A percentile compares a stretch with the other conserved stretches of the same genome.
These are phyloP conservation scores for Geotrupes spiniger DNA, from an alignment of 2,888 invertebrate genomes.

Conservation along the genomic window DNA sequence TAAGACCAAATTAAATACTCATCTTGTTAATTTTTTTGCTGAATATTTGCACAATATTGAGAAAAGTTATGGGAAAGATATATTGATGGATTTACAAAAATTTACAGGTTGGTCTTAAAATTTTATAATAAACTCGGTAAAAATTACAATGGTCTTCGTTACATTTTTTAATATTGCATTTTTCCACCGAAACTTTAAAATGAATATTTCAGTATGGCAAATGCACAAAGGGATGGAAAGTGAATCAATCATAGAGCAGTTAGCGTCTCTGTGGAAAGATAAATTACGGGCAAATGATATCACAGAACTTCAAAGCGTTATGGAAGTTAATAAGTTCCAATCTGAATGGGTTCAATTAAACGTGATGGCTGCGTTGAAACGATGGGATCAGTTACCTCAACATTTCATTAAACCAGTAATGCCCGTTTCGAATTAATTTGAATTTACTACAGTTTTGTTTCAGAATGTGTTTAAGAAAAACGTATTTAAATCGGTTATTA, in stretches of 20 bases:
- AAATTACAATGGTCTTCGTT: too few relatives aligned
- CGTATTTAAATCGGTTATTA: slow-evolving; percentile 39
- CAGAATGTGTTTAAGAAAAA: slow-evolving; percentile 55
- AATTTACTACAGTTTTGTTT: slow-evolving; percentile 14
- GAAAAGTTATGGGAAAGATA: slow-evolving; percentile 31
- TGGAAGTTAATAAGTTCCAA: slow-evolving; percentile 43
- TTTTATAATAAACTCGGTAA: too few relatives aligned
- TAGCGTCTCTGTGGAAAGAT: slow-evolving; percentile 37
- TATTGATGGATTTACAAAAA: slow-evolving; percentile 35
- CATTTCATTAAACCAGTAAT: slow-evolving; percentile 36
- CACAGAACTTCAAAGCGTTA: slow-evolving; percentile 37
- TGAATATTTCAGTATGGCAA: slow-evolving; percentile 13
- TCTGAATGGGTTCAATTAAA: slow-evolving; percentile 45
- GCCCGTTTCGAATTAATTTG: neutral
- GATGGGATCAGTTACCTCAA: slow-evolving; percentile 39
- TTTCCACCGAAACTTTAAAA: too few relatives aligned
- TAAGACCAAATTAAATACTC: slow-evolving; percentile 31
- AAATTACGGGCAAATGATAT: slow-evolving; percentile 34
- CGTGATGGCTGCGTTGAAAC: slow-evolving; percentile 36
- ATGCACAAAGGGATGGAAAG: slow-evolving; percentile 34
- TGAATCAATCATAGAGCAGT: slow-evolving; percentile 38
- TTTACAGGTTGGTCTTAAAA: slow-evolving; percentile 34
- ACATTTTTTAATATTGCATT: too few relatives aligned
- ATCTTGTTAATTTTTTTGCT: slow-evolving; percentile 35
- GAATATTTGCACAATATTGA: slow-evolving; percentile 36